Evolutionary conservation across 1,140 invertebrate species (phyloP), one percentile per base, ranked within the genome.

Genomic region (Lepidurus arcticus): DNA sequence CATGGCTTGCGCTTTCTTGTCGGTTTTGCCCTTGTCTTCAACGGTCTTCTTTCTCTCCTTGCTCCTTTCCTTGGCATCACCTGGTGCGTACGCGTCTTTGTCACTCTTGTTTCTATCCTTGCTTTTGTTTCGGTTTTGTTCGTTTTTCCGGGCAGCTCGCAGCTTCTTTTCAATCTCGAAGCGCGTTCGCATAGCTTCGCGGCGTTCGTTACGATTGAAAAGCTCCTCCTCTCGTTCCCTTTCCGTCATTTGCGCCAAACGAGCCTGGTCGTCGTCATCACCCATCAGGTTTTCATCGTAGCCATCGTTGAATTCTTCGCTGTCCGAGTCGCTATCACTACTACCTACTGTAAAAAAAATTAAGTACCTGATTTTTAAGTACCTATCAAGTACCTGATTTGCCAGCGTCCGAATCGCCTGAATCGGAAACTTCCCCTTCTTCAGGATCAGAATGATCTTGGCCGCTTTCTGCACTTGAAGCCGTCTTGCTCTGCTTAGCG

Each of bases 121-220:
- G 78, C 73, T 78, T 79, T 78, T 82, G 81, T 79, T 81, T 81
- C 90, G 91, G 76, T 90, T 90, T 80, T 92, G 86, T 85, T 94
- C 93, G 53, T 92, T 90, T 79, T 95, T 94, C 77, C 92, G 93
- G 0, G 93, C 94, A 81, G 95, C 87, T 74, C 93, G 88, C 8
- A 99, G 85, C 84, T 98, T 98, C 79, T 96, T 92, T 83, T 98
- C 94, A 78, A 98, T 98, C 85, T 98, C 96, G 91, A 97, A 98
- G 83, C 92, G 89, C 7, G 93, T 97, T 84, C 94, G 94, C 88
- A 98, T 91, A 0, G 94, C 89, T 87, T 98, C 95, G 82, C 97
- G 87, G 83, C 95, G 91, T 85, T 98, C 97, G 75, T 97, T 95
- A 77, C 97, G 89, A 84, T 98, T 97, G 84, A 95, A 99, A 82